Percentiles rank a stretch among this genome's conserved stretches.
These are phyloP conservation scores for Ommatoiulus sabulosus DNA, from an alignment of 2,888 invertebrate species.

Conservation along the genomic window DNA sequence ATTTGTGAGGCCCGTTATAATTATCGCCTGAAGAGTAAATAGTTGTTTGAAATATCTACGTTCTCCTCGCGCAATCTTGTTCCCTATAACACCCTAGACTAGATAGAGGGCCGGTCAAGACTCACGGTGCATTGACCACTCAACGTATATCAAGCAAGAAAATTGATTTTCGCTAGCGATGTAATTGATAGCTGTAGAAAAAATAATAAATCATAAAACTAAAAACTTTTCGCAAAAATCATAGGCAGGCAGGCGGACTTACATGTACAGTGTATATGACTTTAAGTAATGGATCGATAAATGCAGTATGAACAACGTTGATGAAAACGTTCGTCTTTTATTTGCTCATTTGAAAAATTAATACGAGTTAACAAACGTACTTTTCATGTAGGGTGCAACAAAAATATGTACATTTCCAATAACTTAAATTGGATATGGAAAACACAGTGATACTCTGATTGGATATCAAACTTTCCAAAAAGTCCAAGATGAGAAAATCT, in stretches of 20 bases:
- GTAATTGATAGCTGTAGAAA: slow-evolving; percentile 1
- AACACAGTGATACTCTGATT: background rate
- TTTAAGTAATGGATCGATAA: background rate
- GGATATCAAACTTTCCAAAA: background rate
- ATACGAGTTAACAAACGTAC: too few species aligned
- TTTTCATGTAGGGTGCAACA: too few species aligned
- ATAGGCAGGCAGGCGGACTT: background rate
- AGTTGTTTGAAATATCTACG: background rate
- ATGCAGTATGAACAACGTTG: background rate
- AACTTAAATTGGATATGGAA: background rate
- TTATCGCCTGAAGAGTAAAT: background rate
- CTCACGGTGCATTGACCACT: background rate
- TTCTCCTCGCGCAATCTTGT: background rate
- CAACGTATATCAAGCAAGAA: background rate
- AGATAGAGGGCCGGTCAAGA: background rate
- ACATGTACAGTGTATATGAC: background rate
- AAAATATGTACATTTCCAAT: background rate
- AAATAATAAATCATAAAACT: slow-evolving; percentile 14
- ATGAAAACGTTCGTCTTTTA: background rate
- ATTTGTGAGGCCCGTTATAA: background rate
- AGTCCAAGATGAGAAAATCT: background rate
- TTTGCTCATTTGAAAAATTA: too few species aligned
- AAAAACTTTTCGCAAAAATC: background rate
- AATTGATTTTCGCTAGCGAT: background rate
- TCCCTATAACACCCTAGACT: background rate